Evolutionary conservation across 2,888 invertebrate genomes (phyloP).

Genomic region (Eilema griseolum): DNA sequence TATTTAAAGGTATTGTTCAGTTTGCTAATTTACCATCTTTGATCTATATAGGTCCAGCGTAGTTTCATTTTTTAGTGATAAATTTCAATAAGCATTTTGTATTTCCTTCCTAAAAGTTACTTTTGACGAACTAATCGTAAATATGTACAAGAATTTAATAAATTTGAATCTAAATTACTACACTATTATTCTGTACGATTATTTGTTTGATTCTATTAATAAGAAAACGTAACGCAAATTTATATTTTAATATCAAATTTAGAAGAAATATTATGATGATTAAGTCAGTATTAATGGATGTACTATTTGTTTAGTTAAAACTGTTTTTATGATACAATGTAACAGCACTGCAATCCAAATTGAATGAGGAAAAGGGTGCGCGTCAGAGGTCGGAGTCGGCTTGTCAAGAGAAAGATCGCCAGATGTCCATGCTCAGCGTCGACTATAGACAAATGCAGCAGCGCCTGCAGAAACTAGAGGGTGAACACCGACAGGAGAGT

Average conservation of each 20-base stretch:
- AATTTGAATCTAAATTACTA: neutral
- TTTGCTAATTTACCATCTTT: conserved; percentile 71
- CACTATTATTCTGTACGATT: neutral
- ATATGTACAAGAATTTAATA: neutral
- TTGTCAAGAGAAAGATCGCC: conserved; percentile 96
- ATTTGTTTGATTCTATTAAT: neutral
- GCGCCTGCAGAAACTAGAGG: conserved; percentile 95
- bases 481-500: conserved; percentile 95
- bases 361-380: conserved; percentile 96
- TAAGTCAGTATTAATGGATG: neutral
- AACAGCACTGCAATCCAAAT: conserved; percentile 95
- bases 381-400: conserved; percentile 95
- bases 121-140: conserved; percentile 1
- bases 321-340: conserved; percentile 28
- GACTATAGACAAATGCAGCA: conserved; percentile 98
- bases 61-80: conserved; percentile 36
- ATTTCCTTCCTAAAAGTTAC: neutral
- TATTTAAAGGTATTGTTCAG: conserved; percentile 89
- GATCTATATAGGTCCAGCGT: conserved; percentile 39
- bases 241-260: neutral
- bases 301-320: conserved; percentile 7
- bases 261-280: neutral
- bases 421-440: conserved; percentile 97
- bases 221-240: neutral
- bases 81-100: neutral